Base-by-base conservation (phyloP, 2,113 vertebrate species). In the Girardinichthys multiradiatus region DNA sequence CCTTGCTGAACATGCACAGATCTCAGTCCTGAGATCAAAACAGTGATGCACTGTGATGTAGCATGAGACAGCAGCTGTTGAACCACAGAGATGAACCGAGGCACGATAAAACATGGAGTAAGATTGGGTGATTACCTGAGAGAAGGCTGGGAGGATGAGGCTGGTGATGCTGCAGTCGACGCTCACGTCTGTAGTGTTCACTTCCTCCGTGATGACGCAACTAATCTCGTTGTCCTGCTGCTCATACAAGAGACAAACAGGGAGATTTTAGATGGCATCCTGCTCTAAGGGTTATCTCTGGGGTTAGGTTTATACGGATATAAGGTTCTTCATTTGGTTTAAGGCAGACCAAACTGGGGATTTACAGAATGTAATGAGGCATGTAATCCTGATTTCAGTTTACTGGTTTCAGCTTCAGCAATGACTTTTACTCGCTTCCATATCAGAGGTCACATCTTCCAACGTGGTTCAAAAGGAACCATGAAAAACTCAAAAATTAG, bases 181-280 rank as follows among this genome's bases (percentile, higher is more conserved):
- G 30, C 87, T 89, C 12, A 94, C 90, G 1, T 57, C n/a, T 30
- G 94, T 82, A 12, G 90, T 87, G 70, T 94, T 94, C 59, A 42
- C 79, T 17, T 94, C 95, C 67, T 96, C 92, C 30, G 80, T 91
- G 13, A 97, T 86, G 1, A 94, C 94, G 91, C 97, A 99, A 33
- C 91, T 94, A 82, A 97, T 93, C 75, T 94, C 83, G 69, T 95
- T 95, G 80, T 97, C 95, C 86, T 95, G 92, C 96, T 98, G 69
- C 72, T 58, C 11, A 72, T 39, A 86, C 24, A 5, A 85, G 2
- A 82, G 19, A 76, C 31, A 76, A 26, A 79, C 12, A 24, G 4
- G 15, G 29, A 37, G 17, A 57, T 24, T 65, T n/a, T 57, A 3
- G 24, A 37, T 51, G 24, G 6, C 21, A n/a, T 57, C 15, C 5